Percentiles rank a stretch among this genome's conserved stretches.
Conservation (phyloP, 2,113 vertebrate species). For the Psammodynastes pulverulentus region DNA sequence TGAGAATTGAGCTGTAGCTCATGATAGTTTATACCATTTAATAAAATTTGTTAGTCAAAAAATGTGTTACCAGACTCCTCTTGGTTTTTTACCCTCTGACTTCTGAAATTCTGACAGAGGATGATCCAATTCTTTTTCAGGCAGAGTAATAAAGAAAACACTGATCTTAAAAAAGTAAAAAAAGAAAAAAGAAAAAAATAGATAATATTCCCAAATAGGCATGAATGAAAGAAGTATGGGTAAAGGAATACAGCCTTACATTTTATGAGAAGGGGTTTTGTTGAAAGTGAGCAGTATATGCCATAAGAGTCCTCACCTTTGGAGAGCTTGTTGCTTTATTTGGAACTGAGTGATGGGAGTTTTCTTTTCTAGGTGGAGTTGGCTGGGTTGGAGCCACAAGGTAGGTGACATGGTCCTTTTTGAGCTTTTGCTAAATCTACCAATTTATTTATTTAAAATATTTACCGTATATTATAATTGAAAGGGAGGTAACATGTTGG, state of each 20-base stretch:
- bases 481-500: not conserved
- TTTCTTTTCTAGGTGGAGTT: not conserved
- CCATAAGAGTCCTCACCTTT: not conserved
- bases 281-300: not conserved
- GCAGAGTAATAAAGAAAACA: not conserved
- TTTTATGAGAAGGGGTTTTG: not conserved
- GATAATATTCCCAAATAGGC: not conserved
- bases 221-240: not conserved
- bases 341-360: not conserved
- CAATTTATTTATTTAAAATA: not conserved
- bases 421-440: not conserved
- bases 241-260: not conserved
- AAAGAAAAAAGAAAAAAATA: not conserved
- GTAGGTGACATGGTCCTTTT: not conserved
- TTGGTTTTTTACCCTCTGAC: not conserved
- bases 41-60: not conserved
- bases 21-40: not conserved
- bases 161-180: not conserved
- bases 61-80: not conserved
- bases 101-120: not conserved
- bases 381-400: not conserved
- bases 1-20: not conserved
- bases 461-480: not conserved
- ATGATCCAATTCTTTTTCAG: not conserved
- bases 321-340: not conserved